Evolutionary conservation across 2,888 invertebrate species (phyloP), one percentile per base, ranked within the genome.

Genomic region (Chrysolina oricalcia): DNA sequence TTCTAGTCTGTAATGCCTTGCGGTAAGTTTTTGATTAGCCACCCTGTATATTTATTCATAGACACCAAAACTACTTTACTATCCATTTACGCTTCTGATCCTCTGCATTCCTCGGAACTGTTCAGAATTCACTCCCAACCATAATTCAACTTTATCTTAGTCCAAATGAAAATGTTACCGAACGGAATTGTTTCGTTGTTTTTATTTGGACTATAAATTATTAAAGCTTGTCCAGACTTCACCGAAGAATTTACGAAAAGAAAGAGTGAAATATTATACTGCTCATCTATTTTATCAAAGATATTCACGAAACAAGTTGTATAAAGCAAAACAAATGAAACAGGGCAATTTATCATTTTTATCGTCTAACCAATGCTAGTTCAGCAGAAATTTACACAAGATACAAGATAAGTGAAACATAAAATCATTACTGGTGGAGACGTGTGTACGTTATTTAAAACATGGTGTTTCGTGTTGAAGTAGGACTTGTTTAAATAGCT

Each of bases 81-180:
- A n/a, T n/a, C n/a, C n/a, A n/a, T n/a, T n/a, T n/a, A n/a, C n/a
- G n/a, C 63, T 70, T 50, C 15, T 3, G 35, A 17, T 56, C 4
- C 5, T 19, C 11, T 53, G 19, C 19, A 53, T 19, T 53, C 53
- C 5, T 13, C 5, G 53, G 5, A 48, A 53, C 53, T 21, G 9
- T 0, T 21, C 11, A 53, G 11, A 19, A 21, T 53, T 53, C 11
- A 53, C 53, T 53, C 4, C 11, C 4, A 53, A 53, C 53, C 19
- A 53, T 53, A 53, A 19, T 21, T 53, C 21, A 53, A 17, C 11
- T 53, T 53, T 53, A 53, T 53, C 21, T 53, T 35, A 19, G 27
- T 50, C 53, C 21, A 65, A 65, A 62, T 71, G 65, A 43, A 63
- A 70, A 70, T 35, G 69, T 70, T 69, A 56, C 69, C 17, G 63